Evolutionary conservation across 2,797 vertebrate genomes (phyloP), one percentile per base, ranked within the genome.

Genomic region (Loriculus beryllinus): DNA sequence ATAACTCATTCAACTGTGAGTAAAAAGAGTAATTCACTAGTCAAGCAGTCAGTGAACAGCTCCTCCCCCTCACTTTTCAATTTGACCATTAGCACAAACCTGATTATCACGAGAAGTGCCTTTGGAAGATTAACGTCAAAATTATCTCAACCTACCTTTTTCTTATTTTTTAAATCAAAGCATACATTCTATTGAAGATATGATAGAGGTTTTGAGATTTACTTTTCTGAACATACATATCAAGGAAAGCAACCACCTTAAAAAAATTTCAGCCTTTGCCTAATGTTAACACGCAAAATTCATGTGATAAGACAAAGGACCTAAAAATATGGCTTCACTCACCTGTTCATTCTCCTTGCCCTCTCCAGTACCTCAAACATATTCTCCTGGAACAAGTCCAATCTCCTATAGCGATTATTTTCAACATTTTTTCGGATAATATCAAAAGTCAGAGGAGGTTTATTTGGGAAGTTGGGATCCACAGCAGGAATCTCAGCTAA

Each of bases 291-390:
- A 74, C 14, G 17, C 17, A 85, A 70, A 90, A 79, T 6, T 63
- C 2, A 2, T 1, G 12, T 13, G 14, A 47, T 19, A 78, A 69
- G 51, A 67, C 17, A 64, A 81, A 69, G 12, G 5, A 48, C 2
- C 22, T 63, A 80, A 92, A 87, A 42, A 88, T 60, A 83, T 3
- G 14, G 42, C 52, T 93, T 90, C 51, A 76, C 97, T 97, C 93
- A 99, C 99, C 99, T 98, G 88, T 99, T 99, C 97, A 99, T 98
- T 60, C 98, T 98, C 75, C 99, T 98, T 90, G 99, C 99, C 88
- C 99, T 98, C 96, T 99, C 99, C 94, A 99, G 96, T 57, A 99
- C 99, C 96, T 99, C 99, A 97, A 99, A 99, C 99, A 99, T 99
- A 91, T 99, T 99, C 90, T 99, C 99, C 97, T 99, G 99, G 96